These are phyloP conservation scores for Cloeon dipterum DNA, from an alignment of 2,888 invertebrate genomes.

Conservation along the genomic window DNA sequence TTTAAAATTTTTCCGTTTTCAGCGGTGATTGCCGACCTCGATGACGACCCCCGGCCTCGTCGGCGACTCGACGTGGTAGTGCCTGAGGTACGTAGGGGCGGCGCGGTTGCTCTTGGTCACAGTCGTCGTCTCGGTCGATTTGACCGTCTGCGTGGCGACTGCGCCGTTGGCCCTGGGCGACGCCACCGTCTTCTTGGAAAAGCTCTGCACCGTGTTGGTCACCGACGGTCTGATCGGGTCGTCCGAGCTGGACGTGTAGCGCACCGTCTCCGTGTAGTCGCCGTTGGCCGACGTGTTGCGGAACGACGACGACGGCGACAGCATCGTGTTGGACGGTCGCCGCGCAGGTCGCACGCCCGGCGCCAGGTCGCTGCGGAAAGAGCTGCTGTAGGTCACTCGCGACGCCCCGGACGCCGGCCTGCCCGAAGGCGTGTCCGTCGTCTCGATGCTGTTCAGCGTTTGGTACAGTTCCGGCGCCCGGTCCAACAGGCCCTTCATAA, in stretches of 20 bases:
- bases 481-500: slow-evolving; percentile 41
- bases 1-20: too few species aligned
- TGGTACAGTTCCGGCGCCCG: slow-evolving; percentile 48
- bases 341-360: slow-evolving; percentile 3
- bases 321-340: slow-evolving; percentile 2
- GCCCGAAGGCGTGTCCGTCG: slow-evolving; percentile 4
- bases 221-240: slow-evolving; percentile 41
- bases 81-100: slow-evolving; percentile 29
- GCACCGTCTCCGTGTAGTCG: slow-evolving; percentile 46
- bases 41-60: slow-evolving; percentile 29
- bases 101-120: slow-evolving; percentile 38
- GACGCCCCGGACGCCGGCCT: slow-evolving; percentile 1
- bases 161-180: slow-evolving; percentile 29
- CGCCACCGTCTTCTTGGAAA: slow-evolving; percentile 42
- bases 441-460: slow-evolving; percentile 36
- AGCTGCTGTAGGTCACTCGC: slow-evolving; percentile 11
- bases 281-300: slow-evolving; percentile 30
- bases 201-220: slow-evolving; percentile 44
- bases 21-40: slow-evolving; percentile 26
- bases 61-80: slow-evolving; percentile 19
- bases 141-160: slow-evolving; percentile 34
- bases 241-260: slow-evolving; percentile 39
- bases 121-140: slow-evolving; percentile 45
- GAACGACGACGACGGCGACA: slow-evolving; percentile 4
- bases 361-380: slow-evolving; percentile 9